phyloP scores from a whole-genome alignment of 2,888 invertebrate genomes.

The Erebia palarica region DNA sequence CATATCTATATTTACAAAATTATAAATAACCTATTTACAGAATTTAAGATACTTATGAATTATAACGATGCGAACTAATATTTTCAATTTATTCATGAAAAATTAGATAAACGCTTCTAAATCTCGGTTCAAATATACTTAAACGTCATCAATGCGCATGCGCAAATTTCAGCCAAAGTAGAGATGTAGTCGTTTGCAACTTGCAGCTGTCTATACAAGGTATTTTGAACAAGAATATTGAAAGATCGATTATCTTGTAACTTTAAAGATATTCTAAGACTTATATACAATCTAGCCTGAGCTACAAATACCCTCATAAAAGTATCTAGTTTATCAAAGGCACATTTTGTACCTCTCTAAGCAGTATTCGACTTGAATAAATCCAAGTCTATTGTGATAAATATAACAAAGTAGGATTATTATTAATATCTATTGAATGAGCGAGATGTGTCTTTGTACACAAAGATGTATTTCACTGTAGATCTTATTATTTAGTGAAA shows the following conservation, averaged over 20 bases:
- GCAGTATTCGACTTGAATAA: slow-evolving; percentile 42
- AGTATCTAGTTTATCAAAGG: slow-evolving; percentile 64
- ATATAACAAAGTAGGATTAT: slow-evolving; percentile 2
- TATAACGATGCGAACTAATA: slow-evolving; percentile 22
- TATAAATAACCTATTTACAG: slow-evolving; percentile 54
- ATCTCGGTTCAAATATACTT: not conserved
- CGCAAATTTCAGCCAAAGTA: not conserved
- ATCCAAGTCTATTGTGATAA: not conserved
- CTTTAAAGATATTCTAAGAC: slow-evolving; percentile 39
- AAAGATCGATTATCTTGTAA: slow-evolving; percentile 26
- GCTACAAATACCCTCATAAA: slow-evolving; percentile 70
- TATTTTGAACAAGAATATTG: not conserved
- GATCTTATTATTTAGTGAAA: slow-evolving; percentile 11
- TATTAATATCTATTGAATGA: slow-evolving; percentile 5
- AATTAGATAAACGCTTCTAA: not conserved
- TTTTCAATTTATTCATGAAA: slow-evolving; percentile 9
- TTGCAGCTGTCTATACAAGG: no score
- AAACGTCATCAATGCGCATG: not conserved
- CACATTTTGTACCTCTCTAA: slow-evolving; percentile 74
- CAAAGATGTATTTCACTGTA: not conserved
- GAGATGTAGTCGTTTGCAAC: not conserved
- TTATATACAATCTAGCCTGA: slow-evolving; percentile 64
- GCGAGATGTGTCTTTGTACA: slow-evolving; percentile 7
- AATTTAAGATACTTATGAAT: slow-evolving; percentile 25
- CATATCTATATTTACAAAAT: slow-evolving; percentile 54